phyloP scores from a whole-genome alignment of 2,888 invertebrate genomes.

The Chaetogeoica ovagalla region DNA sequence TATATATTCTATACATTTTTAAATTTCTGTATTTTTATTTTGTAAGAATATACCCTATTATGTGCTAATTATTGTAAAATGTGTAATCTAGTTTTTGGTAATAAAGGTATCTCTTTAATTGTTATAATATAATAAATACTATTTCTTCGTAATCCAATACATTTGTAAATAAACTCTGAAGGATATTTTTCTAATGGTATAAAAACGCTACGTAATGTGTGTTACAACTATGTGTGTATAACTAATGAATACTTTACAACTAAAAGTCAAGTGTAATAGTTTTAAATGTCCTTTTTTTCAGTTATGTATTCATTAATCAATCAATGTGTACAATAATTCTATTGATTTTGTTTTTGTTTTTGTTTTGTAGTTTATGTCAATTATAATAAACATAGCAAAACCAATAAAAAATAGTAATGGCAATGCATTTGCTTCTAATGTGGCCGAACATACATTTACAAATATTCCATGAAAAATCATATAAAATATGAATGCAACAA shows the following conservation, averaged over 20 bases:
- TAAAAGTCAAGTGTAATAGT: not conserved
- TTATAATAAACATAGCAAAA: not conserved
- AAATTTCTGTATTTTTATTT: not conserved
- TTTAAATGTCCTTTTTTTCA: not conserved
- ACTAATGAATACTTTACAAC: not conserved
- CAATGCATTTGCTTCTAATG: constrained; percentile 50
- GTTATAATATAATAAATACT: not conserved
- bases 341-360: not conserved
- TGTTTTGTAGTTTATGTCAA: constrained; percentile 24
- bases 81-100: not conserved
- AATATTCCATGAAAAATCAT: constrained; percentile 51
- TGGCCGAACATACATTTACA: constrained; percentile 51
- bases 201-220: not conserved
- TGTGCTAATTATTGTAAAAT: not conserved
- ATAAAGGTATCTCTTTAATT: not conserved
- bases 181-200: constrained; percentile 13
- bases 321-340: not conserved
- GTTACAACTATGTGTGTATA: too few species aligned
- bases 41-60: not conserved
- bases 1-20: not conserved
- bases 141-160: too few species aligned
- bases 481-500: constrained; percentile 56
- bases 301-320: not conserved
- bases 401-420: constrained; percentile 34
- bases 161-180: not conserved